phyloP scores from a whole-genome alignment of 2,113 vertebrate genomes.

The Cebus imitator region DNA sequence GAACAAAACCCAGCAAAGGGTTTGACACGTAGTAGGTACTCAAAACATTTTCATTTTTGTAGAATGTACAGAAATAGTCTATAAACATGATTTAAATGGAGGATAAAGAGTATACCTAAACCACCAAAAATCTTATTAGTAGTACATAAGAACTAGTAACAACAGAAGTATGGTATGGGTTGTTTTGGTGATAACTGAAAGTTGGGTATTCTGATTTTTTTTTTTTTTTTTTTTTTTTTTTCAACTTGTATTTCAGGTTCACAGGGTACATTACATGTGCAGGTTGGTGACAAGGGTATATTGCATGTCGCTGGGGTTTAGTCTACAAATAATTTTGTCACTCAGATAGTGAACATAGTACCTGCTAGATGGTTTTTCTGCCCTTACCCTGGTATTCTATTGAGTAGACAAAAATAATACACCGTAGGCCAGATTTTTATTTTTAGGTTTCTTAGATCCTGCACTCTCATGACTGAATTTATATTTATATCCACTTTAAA shows the following conservation, averaged over 20 bases:
- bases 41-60: neutral
- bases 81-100: neutral
- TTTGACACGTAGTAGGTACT: neutral
- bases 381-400: neutral
- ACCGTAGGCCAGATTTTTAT: neutral
- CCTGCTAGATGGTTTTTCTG: too few species aligned
- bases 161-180: neutral
- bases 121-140: neutral
- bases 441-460: neutral
- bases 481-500: neutral
- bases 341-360: too few species aligned
- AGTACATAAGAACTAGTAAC: neutral
- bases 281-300: too few species aligned
- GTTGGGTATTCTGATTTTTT: too few species aligned
- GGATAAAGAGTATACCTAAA: neutral
- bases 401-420: neutral
- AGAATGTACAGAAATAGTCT: neutral
- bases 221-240: too few species aligned
- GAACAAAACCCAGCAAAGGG: neutral
- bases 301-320: too few species aligned
- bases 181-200: neutral
- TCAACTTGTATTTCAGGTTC: too few species aligned
- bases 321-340: too few species aligned
- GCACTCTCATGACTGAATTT: neutral
- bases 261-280: too few species aligned